Conservation (phyloP, 1,140 invertebrate genomes). For the Drosophila ficusphila region DNA sequence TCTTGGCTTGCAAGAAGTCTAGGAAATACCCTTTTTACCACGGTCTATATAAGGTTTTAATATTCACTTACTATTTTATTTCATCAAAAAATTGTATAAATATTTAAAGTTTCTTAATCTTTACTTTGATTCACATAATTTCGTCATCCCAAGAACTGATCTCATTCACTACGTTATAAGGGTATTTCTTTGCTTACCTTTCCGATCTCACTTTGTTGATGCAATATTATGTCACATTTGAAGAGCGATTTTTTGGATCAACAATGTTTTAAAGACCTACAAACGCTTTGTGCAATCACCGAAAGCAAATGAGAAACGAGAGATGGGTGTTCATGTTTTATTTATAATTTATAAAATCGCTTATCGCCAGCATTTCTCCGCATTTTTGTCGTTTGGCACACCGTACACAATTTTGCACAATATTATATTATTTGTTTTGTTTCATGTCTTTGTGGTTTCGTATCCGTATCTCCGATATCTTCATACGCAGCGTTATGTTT, state of each 20-base stretch:
- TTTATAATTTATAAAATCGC: slow-evolving; percentile 79
- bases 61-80: too few relatives aligned
- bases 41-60: background rate
- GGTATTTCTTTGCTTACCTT: background rate
- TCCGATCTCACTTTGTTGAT: background rate
- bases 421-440: slow-evolving; percentile 27
- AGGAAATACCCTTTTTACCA: background rate
- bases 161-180: background rate
- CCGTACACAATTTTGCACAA: slow-evolving; percentile 66
- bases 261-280: slow-evolving; percentile 27
- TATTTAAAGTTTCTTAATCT: too few relatives aligned
- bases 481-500: slow-evolving; percentile 9
- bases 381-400: slow-evolving; percentile 26
- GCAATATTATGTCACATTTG: slow-evolving; percentile 20
- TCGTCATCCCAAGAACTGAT: background rate
- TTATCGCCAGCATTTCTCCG: slow-evolving; percentile 41
- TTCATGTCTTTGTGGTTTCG: slow-evolving; percentile 14
- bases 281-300: slow-evolving; percentile 31
- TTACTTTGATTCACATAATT: too few relatives aligned
- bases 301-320: slow-evolving; percentile 45
- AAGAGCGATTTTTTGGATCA: background rate
- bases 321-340: slow-evolving; percentile 74
- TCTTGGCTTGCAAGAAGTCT: background rate
- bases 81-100: too few relatives aligned
- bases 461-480: slow-evolving; percentile 14